Base-by-base conservation (phyloP, 2,113 vertebrate genomes). In the Epinephelus lanceolatus region DNA sequence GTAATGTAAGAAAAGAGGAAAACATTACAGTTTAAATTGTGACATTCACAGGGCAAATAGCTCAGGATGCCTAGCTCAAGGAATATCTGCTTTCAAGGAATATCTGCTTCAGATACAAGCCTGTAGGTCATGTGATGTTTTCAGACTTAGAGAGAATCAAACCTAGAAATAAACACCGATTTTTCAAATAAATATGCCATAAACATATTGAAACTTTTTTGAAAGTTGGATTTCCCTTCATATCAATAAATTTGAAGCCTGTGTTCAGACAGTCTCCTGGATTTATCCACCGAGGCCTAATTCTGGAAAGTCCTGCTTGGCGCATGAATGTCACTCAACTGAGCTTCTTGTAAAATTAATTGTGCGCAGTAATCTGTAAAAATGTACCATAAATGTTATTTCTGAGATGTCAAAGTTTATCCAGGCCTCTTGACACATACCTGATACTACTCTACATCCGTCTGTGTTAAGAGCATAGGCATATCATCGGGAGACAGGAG, bases 391-490 rank as follows among this genome's bases (percentile, higher is more conserved):
- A 92, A 87, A 90, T 81, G 88, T 88, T 86, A 85, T 88, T 85
- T 87, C 87, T 81, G 82, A 82, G 67, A 92, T 77, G 83, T 90
- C 76, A 84, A 86, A 91, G 80, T 85, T 51, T 49, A 21, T 90
- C 84, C 80, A 71, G 71, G 59, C 65, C 69, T 79, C 81, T 79
- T 91, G 93, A 94, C 92, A 93, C 91, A 92, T 91, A 90, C 87
- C 92, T 94, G 93, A 92, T 72, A 85, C 85, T 79, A 37, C 79
- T 90, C 92, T 88, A 73, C 90, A 92, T 95, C 94, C 94, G 90
- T 90, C 86, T 89, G 86, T 86, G 88, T 81, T 86, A 85, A 76
- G 90, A 88, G 84, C 90, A 63, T 77, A 86, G 86, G 79, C 71
- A 75, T 89, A 86, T 92, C 90, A 89, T 89, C 76, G 73, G 91